These are phyloP conservation scores for Turdus rufiventris DNA, from an alignment of 2,113 vertebrate genomes.

Conservation along the genomic window DNA sequence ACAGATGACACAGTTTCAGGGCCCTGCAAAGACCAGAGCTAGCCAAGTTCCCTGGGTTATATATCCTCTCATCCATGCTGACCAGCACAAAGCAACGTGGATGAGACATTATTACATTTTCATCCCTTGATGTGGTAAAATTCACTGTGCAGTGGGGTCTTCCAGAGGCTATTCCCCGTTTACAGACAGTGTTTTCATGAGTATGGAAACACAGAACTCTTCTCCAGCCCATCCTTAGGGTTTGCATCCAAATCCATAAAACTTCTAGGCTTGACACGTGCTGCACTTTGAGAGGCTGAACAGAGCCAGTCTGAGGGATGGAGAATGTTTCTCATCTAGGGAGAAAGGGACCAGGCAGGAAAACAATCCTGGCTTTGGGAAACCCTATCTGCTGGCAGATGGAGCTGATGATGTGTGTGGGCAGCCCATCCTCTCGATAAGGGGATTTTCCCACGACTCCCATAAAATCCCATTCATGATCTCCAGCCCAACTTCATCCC, in stretches of 20 bases:
- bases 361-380: not conserved
- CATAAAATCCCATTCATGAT: not conserved
- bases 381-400: not conserved
- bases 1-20: not conserved
- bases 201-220: not conserved
- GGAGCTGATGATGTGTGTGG: not conserved
- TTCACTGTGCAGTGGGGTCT: not conserved
- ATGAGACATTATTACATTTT: not conserved
- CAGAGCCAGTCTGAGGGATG: not conserved
- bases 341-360: not conserved
- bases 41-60: not conserved
- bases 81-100: not conserved
- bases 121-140: not conserved
- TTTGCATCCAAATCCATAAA: not conserved
- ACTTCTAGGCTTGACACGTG: not conserved
- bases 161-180: not conserved
- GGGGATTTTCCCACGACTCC: fast-evolving
- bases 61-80: not conserved
- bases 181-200: not conserved
- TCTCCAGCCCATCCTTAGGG: not conserved
- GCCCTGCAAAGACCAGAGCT: not conserved
- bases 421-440: not conserved
- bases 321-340: not conserved
- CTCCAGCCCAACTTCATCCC: not conserved
- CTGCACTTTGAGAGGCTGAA: not conserved